A percentile compares a stretch with the other conserved stretches of the same genome.
Conservation (phyloP, 2,888 invertebrate genomes). For the Notodonta ziczac region DNA sequence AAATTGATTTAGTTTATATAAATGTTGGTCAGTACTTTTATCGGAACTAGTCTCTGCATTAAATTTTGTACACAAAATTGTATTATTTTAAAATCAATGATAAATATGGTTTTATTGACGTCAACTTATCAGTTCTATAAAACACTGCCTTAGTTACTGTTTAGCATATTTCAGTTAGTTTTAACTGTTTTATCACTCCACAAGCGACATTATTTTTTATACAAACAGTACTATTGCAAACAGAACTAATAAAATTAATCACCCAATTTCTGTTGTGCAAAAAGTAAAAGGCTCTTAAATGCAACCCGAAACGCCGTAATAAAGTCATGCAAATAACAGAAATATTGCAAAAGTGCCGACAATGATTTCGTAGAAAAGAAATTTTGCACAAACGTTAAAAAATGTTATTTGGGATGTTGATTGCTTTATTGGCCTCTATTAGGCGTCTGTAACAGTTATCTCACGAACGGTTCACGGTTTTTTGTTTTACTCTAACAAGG, state of each 20-base stretch:
- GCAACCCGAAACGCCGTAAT: constrained; percentile 39
- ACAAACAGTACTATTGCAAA: constrained; percentile 11
- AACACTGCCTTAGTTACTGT: too few relatives aligned
- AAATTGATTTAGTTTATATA: too few relatives aligned
- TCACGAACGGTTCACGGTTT: constrained; percentile 36
- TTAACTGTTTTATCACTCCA: neutral
- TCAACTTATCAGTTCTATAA: too few relatives aligned
- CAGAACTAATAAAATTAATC: constrained; percentile 14
- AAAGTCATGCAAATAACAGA: constrained; percentile 31
- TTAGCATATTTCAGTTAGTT: neutral
- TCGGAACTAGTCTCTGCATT: too few relatives aligned
- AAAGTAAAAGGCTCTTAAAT: constrained; percentile 34
- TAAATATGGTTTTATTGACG: too few relatives aligned
- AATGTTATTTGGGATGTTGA: constrained; percentile 35
- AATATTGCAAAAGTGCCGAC: constrained; percentile 42
- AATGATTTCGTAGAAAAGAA: constrained; percentile 70
- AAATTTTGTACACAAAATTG: too few relatives aligned
- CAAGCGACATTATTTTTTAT: neutral
- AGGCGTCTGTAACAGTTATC: constrained; percentile 32
- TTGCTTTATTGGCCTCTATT: constrained; percentile 51
- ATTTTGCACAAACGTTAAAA: constrained; percentile 66
- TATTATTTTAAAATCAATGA: too few relatives aligned
- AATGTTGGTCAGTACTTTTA: too few relatives aligned
- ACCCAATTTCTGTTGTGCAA: constrained; percentile 11
- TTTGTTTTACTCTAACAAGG: constrained; percentile 35